phyloP scores from a whole-genome alignment of 2,113 vertebrate species.

The Lophochroa leadbeateri region DNA sequence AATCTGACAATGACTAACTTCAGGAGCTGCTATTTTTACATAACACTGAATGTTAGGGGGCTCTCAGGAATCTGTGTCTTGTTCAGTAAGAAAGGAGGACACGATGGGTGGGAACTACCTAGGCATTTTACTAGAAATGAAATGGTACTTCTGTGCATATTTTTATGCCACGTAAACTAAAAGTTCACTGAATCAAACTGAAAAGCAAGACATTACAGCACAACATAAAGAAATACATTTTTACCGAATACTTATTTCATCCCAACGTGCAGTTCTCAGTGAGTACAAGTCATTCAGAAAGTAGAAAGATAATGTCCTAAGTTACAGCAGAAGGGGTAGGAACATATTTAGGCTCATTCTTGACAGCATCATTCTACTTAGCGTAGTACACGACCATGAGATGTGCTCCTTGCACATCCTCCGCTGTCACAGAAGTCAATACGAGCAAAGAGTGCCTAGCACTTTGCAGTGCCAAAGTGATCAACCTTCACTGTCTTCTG shows the following conservation, averaged over 20 bases:
- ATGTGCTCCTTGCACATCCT: rapidly evolving
- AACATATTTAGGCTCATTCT: not conserved
- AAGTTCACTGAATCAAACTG: not conserved
- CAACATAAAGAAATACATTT: not conserved
- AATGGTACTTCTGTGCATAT: not conserved
- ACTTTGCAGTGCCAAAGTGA: not conserved
- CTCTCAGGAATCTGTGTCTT: not conserved
- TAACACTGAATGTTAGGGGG: not conserved
- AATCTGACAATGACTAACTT: not conserved
- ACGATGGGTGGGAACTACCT: rapidly evolving
- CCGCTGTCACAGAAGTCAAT: not conserved
- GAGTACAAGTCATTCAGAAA: not conserved
- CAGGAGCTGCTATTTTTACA: not conserved
- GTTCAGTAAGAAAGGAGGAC: not conserved
- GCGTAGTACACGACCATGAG: rapidly evolving
- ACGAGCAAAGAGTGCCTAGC: not conserved
- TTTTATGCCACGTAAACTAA: not conserved
- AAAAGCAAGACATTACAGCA: not conserved
- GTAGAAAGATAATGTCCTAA: not conserved
- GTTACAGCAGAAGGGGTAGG: not conserved
- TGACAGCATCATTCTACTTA: not conserved
- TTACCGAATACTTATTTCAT: not conserved
- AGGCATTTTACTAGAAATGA: not conserved
- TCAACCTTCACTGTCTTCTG: not conserved
- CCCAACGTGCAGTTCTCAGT: not conserved